Conservation (phyloP, 2,113 vertebrate species). For the Theropithecus gelada region DNA sequence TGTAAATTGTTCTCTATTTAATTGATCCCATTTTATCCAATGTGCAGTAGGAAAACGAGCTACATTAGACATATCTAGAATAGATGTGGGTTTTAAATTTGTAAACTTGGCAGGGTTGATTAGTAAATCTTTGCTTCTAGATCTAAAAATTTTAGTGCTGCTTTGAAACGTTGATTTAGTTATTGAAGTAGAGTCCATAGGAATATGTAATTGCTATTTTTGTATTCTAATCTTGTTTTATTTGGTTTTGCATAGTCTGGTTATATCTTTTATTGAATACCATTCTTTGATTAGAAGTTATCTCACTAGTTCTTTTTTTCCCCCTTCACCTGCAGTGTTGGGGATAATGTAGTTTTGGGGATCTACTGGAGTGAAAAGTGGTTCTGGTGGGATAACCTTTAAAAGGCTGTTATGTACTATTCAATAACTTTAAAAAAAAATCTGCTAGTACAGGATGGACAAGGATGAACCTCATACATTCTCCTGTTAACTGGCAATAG, state of each 20-base stretch:
- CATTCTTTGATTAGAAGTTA: not conserved
- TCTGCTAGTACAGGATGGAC: not conserved
- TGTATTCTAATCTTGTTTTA: constrained; percentile 14
- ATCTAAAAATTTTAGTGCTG: constrained; percentile 2
- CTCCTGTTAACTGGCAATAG: not conserved
- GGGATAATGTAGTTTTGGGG: not conserved
- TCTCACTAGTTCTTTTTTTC: not conserved
- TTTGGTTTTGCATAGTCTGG: constrained; percentile 12
- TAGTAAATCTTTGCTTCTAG: constrained; percentile 11
- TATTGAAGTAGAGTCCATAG: not conserved
- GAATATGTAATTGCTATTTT: constrained; percentile 26
- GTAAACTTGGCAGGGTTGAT: not conserved
- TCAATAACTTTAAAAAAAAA: not conserved
- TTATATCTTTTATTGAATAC: constrained; percentile 6
- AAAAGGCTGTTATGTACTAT: not conserved
- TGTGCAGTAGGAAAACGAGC: not conserved
- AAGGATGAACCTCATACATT: not conserved
- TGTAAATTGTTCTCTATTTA: not conserved
- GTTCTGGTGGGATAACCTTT: not conserved
- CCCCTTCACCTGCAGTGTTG: not conserved
- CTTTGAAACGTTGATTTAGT: constrained; percentile 20
- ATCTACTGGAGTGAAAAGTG: not conserved
- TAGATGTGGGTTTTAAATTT: not conserved
- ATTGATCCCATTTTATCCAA: not conserved
- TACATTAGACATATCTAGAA: not conserved